Evolutionary conservation across 2,113 vertebrate species (phyloP), one percentile per base, ranked within the genome.

Genomic region (Dasypus novemcinctus): DNA sequence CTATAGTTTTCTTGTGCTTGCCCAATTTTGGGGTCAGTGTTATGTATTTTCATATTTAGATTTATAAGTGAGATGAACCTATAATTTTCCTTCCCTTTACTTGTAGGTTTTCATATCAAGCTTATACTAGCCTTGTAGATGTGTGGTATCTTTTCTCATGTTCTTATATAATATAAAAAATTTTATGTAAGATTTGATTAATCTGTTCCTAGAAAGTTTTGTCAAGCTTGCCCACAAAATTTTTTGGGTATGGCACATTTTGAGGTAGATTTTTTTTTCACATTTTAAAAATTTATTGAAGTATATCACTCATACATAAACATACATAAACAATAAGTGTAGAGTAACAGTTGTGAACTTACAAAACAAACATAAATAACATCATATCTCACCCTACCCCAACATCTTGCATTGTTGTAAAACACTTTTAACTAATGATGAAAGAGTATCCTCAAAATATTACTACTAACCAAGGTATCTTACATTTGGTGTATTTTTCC

Each of bases 221-320:
- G 33, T 80, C 36, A 87, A 33, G 36, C 5, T 71, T 12, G 33
- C 29, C 11, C 33, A 61, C 25, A 93, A 72, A 80, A 49, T 7
- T 43, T 74, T 72, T n/a, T 63, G n/a, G 54, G 21, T 25, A 11
- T 80, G 43, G 27, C 74, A 76, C 63, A 41, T 81, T 81, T 93
- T 54, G 27, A 88, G 36, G n/a, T 72, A 88, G 54, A 87, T 80
- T 87, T n/a, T n/a, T n/a, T n/a, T n/a, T n/a, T n/a, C n/a, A n/a
- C n/a, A n/a, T n/a, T n/a, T n/a, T n/a, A n/a, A n/a, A n/a, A n/a
- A n/a, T n/a, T n/a, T n/a, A n/a, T n/a, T n/a, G n/a, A n/a, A n/a
- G n/a, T n/a, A n/a, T n/a, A n/a, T n/a, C n/a, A n/a, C n/a, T n/a
- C n/a, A n/a, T n/a, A n/a, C n/a, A n/a, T n/a, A n/a, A n/a, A n/a